Evolutionary conservation across 1,140 invertebrate genomes (phyloP), one percentile per base, ranked within the genome.

Genomic region (Nasonia giraulti): DNA sequence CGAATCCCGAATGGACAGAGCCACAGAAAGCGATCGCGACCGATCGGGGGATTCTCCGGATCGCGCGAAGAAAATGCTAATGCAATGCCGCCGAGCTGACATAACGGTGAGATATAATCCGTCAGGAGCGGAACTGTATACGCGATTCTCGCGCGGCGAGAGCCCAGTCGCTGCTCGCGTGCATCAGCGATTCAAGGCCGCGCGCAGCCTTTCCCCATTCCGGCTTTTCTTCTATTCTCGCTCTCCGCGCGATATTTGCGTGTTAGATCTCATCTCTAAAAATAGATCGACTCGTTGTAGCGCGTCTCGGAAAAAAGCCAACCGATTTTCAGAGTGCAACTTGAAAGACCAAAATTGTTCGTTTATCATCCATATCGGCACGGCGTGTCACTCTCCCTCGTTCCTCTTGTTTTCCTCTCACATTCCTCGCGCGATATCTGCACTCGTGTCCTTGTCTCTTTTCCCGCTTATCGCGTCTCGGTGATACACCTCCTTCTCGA

Each of bases 101-200:
- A 80, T 85, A 85, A 85, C 77, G 77, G 78, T 69, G 33, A 74
- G 20, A 37, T 44, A 79, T 23, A 66, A 80, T 85, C 71, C 78
- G 68, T 85, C 83, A 75, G 10, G 40, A 44, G 5, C 33, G 33
- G 40, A 44, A 77, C 27, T 84, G 73, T 79, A 62, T 80, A 23
- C 79, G 73, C 55, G 44, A 79, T 80, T 80, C 47, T 37, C 50
- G 27, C 27, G 27, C 27, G 17, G 20, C 23, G n/a, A 69, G 68
- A 23, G 68, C 68, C 68, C 71, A 37, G 14, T 78, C n/a, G 37
- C 23, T 76, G 27, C n/a, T 68, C 37, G 31, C 27, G 47, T 7
- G 44, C 73, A 62, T 17, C 20, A 74, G 73, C 44, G 88, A 90
- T 90, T 89, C 90, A 90, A 90, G 89, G 90, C 87, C 86, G 76